Conservation (phyloP, 2,888 invertebrate genomes). For the Pimpla rufipes region DNA sequence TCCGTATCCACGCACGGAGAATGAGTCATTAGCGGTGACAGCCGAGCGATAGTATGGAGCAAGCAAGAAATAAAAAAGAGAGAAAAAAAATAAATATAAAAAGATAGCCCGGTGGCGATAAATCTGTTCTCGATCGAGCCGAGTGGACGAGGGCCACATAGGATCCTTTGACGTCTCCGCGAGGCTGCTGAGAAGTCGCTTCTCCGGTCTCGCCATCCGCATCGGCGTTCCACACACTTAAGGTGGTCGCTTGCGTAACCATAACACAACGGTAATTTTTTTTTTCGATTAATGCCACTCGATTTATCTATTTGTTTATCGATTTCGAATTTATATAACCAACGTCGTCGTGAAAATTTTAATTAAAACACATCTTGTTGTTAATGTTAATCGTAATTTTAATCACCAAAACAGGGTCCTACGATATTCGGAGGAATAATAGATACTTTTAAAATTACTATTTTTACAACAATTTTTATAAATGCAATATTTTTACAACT, state of each 20-base stretch:
- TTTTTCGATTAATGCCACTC: background rate
- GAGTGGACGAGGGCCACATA: conserved; percentile 11
- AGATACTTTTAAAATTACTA: no score
- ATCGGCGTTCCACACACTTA: conserved; percentile 18
- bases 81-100: conserved; percentile 24
- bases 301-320: background rate
- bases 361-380: no score
- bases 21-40: conserved; percentile 70
- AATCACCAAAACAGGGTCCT: no score
- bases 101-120: conserved; percentile 35
- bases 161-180: conserved; percentile 13
- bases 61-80: conserved; percentile 13
- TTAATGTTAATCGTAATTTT: no score
- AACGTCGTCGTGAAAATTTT: no score
- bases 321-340: no score
- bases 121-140: conserved; percentile 24
- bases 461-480: no score
- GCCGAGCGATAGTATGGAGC: conserved; percentile 38
- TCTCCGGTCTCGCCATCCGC: conserved; percentile 9
- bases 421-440: no score
- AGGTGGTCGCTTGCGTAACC: background rate
- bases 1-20: conserved; percentile 33
- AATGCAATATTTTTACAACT: no score
- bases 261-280: background rate
- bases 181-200: conserved; percentile 31